Evolutionary conservation across 92 coral and sea anemone genomes (phyloP).

Genomic region (Porites evermanni): DNA sequence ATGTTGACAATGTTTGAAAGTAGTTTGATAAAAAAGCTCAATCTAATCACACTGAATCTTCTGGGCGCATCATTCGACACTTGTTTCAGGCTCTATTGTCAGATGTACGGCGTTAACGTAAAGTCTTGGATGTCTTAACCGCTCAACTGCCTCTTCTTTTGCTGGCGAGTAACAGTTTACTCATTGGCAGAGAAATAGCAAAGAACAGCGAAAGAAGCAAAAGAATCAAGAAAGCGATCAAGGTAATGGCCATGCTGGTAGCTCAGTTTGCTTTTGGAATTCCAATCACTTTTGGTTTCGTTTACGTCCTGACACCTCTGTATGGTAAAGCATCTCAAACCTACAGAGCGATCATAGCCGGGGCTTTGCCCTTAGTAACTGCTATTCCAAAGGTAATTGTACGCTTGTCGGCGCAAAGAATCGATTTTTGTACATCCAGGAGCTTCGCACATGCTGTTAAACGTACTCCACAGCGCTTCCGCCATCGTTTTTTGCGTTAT

Average conservation of each 20-base stretch:
- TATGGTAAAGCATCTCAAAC: not conserved
- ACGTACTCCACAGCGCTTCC: not conserved
- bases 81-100: slow-evolving; percentile 50
- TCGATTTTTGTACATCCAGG: no score
- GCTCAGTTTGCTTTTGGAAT: slow-evolving; percentile 38
- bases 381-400: slow-evolving; percentile 51
- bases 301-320: not conserved
- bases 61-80: slow-evolving; percentile 66
- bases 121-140: no score
- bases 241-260: slow-evolving; percentile 24
- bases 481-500: no score
- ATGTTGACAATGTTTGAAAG: slow-evolving; percentile 42
- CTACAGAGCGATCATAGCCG: slow-evolving; percentile 10
- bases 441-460: not conserved
- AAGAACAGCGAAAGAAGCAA: no score
- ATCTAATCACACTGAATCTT: slow-evolving; percentile 46
- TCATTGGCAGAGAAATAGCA: no score
- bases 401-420: slow-evolving; percentile 49
- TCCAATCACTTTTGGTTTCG: not conserved
- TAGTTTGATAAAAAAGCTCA: slow-evolving; percentile 56
- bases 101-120: slow-evolving; percentile 38
- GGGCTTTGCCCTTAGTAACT: slow-evolving; percentile 28
- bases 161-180: no score
- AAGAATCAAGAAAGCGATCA: no score
- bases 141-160: no score